Percentiles rank a stretch among this genome's conserved stretches.
Conservation (phyloP, 2,113 vertebrate genomes). For the Corvus moneduloides region DNA sequence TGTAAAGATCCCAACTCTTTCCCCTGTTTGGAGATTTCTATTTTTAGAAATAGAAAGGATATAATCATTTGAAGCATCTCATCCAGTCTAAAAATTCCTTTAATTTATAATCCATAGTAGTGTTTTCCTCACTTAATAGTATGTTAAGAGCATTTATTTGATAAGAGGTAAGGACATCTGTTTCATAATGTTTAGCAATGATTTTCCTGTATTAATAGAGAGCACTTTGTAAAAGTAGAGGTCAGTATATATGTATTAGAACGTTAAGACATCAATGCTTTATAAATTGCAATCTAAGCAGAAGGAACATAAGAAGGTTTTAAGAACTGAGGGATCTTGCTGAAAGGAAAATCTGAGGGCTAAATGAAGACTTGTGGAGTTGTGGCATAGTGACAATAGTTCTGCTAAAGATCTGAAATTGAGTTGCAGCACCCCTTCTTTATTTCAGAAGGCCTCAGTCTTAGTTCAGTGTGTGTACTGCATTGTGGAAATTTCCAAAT, state of each 20-base stretch:
- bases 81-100: background rate
- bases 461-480: background rate
- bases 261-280: background rate
- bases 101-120: background rate
- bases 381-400: background rate
- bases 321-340: background rate
- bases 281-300: background rate
- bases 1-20: background rate
- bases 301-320: background rate
- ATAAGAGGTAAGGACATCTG: background rate
- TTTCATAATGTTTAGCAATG: background rate
- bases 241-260: background rate
- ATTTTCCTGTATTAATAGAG: background rate
- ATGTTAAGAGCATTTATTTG: background rate
- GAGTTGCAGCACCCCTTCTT: background rate
- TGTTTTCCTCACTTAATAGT: background rate
- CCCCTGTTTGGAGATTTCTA: background rate
- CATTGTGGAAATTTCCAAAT: background rate
- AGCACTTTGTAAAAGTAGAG: background rate
- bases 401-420: background rate
- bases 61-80: background rate
- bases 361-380: background rate
- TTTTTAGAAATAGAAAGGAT: background rate
- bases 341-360: background rate
- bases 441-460: background rate